phyloP scores from a whole-genome alignment of 2,888 invertebrate species.

The Cyrtodaria siliqua region DNA sequence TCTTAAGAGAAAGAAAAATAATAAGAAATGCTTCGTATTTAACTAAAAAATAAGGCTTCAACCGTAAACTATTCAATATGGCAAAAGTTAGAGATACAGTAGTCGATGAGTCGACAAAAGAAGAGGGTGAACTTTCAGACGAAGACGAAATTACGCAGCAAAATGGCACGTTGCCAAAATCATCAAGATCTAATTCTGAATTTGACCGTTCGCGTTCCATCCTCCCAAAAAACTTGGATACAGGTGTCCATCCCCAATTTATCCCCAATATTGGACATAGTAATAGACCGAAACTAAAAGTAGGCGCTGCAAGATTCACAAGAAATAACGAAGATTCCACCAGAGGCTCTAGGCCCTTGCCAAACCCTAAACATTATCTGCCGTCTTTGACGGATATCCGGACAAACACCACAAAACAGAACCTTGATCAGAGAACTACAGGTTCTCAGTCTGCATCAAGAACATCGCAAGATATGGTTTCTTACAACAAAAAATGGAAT shows the following conservation, averaged over 20 bases:
- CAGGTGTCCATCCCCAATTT: too few relatives aligned
- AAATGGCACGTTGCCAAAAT: neutral
- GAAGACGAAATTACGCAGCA: constrained; percentile 58
- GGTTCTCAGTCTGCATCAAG: constrained; percentile 2
- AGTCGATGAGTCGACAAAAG: constrained; percentile 54
- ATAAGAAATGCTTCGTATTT: too few relatives aligned
- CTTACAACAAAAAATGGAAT: neutral
- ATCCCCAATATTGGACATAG: constrained; percentile 27
- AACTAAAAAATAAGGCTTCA: too few relatives aligned
- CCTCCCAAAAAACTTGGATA: too few relatives aligned
- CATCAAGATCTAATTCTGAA: neutral
- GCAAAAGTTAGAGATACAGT: too few relatives aligned
- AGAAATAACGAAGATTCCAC: neutral
- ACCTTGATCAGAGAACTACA: neutral
- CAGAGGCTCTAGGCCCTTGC: constrained; percentile 1
- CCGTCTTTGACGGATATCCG: constrained; percentile 27
- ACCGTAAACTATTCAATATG: too few relatives aligned
- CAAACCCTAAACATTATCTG: constrained; percentile 39
- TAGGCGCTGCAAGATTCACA: constrained; percentile 15
- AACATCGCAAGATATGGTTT: neutral
- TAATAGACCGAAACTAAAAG: constrained; percentile 12
- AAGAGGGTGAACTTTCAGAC: constrained; percentile 76
- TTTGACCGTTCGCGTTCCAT: neutral
- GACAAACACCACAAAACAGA: constrained; percentile 3
- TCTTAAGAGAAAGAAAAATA: too few relatives aligned